phyloP scores from a whole-genome alignment of 2,888 invertebrate species.

The Caenorhabditis uteleia region DNA sequence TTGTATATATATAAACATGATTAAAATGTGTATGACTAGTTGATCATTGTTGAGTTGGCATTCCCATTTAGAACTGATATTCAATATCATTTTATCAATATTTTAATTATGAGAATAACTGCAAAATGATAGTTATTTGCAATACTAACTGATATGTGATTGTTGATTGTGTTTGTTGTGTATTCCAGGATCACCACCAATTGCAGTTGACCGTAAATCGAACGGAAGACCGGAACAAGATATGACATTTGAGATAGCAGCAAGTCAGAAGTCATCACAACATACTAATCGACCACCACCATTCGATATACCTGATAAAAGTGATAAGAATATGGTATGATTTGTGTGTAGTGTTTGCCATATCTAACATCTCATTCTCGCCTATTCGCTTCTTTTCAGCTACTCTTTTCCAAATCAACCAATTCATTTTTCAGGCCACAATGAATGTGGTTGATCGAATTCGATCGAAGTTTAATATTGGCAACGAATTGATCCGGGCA shows the following conservation, averaged over 20 bases:
- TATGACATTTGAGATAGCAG: conserved; percentile 31
- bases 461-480: conserved; percentile 43
- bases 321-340: background rate
- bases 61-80: no score
- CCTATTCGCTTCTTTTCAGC: no score
- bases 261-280: conserved; percentile 38
- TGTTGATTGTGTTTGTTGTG: conserved; percentile 3
- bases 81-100: no score
- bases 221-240: conserved; percentile 4
- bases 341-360: no score
- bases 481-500: conserved; percentile 50
- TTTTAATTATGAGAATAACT: no score
- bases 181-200: conserved; percentile 39
- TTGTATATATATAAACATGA: no score
- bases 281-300: conserved; percentile 40
- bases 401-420: background rate
- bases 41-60: no score
- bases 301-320: conserved; percentile 16
- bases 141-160: background rate
- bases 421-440: background rate
- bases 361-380: no score
- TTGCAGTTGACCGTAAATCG: conserved; percentile 1
- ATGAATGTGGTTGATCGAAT: conserved; percentile 51
- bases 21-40: no score
- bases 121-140: background rate